Evolutionary conservation across 2,888 invertebrate genomes (phyloP).

Genomic region (Scaptomyza parva): DNA sequence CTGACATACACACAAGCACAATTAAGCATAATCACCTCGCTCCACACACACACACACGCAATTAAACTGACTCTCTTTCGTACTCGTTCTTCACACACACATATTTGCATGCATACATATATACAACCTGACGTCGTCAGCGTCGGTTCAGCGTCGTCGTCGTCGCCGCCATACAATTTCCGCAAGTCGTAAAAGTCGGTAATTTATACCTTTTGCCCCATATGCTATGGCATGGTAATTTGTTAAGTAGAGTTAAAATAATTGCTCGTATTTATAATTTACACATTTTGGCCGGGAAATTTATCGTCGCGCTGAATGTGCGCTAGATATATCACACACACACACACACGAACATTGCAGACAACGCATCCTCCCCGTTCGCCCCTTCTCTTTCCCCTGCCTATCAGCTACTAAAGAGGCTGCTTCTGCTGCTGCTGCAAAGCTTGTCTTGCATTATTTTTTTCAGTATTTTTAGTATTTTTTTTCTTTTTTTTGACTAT

Average conservation of each 20-base stretch:
- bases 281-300: conserved; percentile 84
- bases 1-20: conserved; percentile 70
- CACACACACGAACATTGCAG: conserved; percentile 10
- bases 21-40: conserved; percentile 74
- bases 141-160: conserved; percentile 19
- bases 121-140: conserved; percentile 29
- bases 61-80: conserved; percentile 3
- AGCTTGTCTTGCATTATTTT: conserved; percentile 60
- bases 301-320: conserved; percentile 83
- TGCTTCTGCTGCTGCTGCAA: conserved; percentile 28
- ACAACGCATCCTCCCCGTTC: background rate
- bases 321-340: conserved; percentile 64
- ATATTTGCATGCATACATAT: conserved; percentile 20
- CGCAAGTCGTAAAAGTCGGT: conserved; percentile 81
- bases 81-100: too few relatives aligned
- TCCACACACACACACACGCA: conserved; percentile 50
- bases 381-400: background rate
- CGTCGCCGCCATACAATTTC: conserved; percentile 78
- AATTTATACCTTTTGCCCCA: conserved; percentile 83
- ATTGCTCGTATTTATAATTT: conserved; percentile 85
- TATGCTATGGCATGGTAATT: conserved; percentile 85
- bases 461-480: too few relatives aligned
- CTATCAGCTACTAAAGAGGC: conserved; percentile 15
- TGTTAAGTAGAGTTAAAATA: conserved; percentile 86
- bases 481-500: conserved; percentile 50